A percentile compares a stretch with the other conserved stretches of the same genome.
phyloP scores from a whole-genome alignment of 2,888 invertebrate genomes.

The Machimus atricapillus region DNA sequence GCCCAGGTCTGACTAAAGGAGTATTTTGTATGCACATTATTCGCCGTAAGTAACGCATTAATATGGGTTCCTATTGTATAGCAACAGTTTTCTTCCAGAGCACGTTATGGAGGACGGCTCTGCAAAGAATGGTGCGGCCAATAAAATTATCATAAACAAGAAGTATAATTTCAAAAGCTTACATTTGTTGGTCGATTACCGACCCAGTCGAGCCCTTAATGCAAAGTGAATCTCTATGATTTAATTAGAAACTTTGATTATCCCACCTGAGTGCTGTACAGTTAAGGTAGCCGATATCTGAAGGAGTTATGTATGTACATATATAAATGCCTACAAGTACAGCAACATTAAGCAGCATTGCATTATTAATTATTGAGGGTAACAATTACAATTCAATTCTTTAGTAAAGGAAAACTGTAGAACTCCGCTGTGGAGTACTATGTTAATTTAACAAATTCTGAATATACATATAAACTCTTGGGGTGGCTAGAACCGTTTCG shows the following conservation, averaged over 20 bases:
- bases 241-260: not conserved
- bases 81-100: not conserved
- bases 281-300: not conserved
- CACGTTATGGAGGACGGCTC: not conserved
- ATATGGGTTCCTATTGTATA: slow-evolving; percentile 24
- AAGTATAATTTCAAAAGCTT: slow-evolving; percentile 40
- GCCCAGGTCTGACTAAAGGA: not conserved
- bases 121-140: not conserved
- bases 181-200: not conserved
- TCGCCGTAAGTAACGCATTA: slow-evolving; percentile 42
- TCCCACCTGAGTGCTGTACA: not conserved
- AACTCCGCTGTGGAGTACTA: not conserved
- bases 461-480: not conserved
- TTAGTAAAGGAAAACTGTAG: not conserved
- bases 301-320: not conserved
- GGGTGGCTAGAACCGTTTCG: not conserved
- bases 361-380: not conserved
- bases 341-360: not conserved
- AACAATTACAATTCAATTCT: not conserved
- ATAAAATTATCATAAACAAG: slow-evolving; percentile 48
- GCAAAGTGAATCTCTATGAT: not conserved
- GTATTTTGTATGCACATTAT: not conserved
- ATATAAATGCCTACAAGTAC: not conserved
- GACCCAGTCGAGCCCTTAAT: not conserved
- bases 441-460: not conserved